A percentile compares a stretch with the other conserved stretches of the same genome.
Evolutionary conservation across 92 coral and sea anemone species (phyloP).

Genomic region (Virgularia gustaviana): DNA sequence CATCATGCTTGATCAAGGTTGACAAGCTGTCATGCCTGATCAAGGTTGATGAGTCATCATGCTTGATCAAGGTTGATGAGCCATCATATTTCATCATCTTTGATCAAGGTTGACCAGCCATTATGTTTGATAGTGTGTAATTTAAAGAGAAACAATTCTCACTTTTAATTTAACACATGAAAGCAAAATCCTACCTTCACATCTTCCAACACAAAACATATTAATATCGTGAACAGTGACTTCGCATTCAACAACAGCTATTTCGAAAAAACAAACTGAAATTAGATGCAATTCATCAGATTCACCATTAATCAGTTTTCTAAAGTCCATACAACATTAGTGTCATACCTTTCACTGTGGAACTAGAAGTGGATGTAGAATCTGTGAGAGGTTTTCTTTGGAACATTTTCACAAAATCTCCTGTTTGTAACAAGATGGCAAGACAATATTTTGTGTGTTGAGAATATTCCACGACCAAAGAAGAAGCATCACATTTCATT

Average conservation of each 20-base stretch:
- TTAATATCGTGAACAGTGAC: constrained; percentile 66
- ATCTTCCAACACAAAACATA: constrained; percentile 76
- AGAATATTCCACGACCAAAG: constrained; percentile 31
- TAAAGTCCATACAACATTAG: background rate
- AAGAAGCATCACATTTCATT: constrained; percentile 30
- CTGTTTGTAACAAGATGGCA: constrained; percentile 1
- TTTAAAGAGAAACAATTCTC: too few relatives aligned
- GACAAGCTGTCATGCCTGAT: too few relatives aligned
- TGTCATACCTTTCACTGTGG: too few relatives aligned
- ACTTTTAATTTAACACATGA: too few relatives aligned
- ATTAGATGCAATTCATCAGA: background rate
- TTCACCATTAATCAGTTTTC: background rate
- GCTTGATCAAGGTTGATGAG: too few relatives aligned
- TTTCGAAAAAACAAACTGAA: constrained; percentile 2
- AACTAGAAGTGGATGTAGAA: too few relatives aligned
- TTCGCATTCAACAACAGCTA: constrained; percentile 63
- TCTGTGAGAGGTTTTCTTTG: too few relatives aligned
- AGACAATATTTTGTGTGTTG: constrained; percentile 34
- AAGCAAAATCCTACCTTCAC: constrained; percentile 48
- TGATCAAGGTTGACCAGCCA: too few relatives aligned
- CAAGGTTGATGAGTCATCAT: too few relatives aligned
- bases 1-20: too few relatives aligned
- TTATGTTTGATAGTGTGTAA: too few relatives aligned
- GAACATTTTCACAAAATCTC: constrained; percentile 18
- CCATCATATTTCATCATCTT: constrained; percentile 17